phyloP scores from a whole-genome alignment of 2,797 vertebrate species.

The Phaenicophaeus curvirostris region DNA sequence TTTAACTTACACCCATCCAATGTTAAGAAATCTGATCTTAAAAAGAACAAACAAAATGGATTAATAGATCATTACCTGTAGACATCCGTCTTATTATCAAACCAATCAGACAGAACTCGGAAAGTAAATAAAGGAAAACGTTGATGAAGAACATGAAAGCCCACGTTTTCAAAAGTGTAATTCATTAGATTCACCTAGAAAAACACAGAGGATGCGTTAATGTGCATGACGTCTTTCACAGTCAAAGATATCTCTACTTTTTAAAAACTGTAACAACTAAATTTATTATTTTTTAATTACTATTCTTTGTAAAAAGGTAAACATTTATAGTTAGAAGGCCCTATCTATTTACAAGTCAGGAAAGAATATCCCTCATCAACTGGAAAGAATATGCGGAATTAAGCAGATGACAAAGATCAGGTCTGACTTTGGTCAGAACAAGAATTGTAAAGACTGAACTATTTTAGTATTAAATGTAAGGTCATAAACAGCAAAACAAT shows the following conservation, averaged over 20 bases:
- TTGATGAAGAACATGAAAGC: conserved; percentile 94
- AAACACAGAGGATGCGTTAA: conserved; percentile 6
- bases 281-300: not conserved
- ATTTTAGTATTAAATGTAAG: not conserved
- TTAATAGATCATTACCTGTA: conserved; percentile 84
- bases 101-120: conserved; percentile 95
- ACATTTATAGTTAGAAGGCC: not conserved
- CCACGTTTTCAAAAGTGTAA: conserved; percentile 97
- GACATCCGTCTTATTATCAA: conserved; percentile 90
- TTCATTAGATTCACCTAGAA: conserved; percentile 89
- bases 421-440: not conserved
- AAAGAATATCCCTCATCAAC: not conserved
- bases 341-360: not conserved
- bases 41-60: not conserved
- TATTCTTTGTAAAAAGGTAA: not conserved
- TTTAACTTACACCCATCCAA: not conserved
- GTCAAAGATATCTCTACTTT: not conserved
- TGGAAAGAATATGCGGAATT: not conserved
- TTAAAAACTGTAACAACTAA: not conserved
- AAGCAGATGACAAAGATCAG: not conserved
- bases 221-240: not conserved
- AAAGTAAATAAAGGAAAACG: conserved; percentile 86
- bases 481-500: not conserved
- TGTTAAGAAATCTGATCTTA: not conserved
- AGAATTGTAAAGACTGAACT: not conserved